These are phyloP conservation scores for Gadopsis bispinosus DNA, from an alignment of 2,797 vertebrate genomes.

Conservation along the genomic window DNA sequence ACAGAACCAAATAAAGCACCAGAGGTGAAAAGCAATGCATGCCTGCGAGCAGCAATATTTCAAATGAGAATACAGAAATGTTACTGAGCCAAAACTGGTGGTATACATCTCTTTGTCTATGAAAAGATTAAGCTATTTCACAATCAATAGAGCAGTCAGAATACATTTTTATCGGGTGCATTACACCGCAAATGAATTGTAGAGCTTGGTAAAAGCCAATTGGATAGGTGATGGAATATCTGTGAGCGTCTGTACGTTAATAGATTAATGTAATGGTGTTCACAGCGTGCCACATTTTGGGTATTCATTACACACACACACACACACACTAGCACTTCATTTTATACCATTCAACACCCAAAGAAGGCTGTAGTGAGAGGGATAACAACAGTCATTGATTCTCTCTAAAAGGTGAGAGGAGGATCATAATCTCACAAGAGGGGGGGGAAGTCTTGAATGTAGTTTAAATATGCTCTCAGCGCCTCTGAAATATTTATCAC, in stretches of 20 bases:
- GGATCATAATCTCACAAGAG: constrained; percentile 84
- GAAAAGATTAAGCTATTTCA: constrained; percentile 85
- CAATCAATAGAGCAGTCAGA: constrained; percentile 86
- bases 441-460: constrained; percentile 73
- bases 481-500: constrained; percentile 87
- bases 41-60: constrained; percentile 58
- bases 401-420: constrained; percentile 83
- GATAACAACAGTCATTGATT: constrained; percentile 88
- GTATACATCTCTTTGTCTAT: constrained; percentile 78
- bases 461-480: constrained; percentile 86
- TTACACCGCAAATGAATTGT: constrained; percentile 88
- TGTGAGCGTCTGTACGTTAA: constrained; percentile 59
- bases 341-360: constrained; percentile 75
- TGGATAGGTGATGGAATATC: constrained; percentile 88
- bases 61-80: constrained; percentile 56
- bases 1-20: constrained; percentile 6
- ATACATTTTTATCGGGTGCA: constrained; percentile 83
- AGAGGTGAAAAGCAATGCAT: constrained; percentile 24
- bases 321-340: constrained; percentile 68
- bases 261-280: constrained; percentile 71
- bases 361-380: constrained; percentile 68
- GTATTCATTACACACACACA: constrained; percentile 80
- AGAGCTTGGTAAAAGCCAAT: constrained; percentile 83
- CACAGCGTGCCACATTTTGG: constrained; percentile 74
- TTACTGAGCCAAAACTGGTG: constrained; percentile 69